These are phyloP conservation scores for Ceratoteleas bidentatus DNA, from an alignment of 1,140 invertebrate species.

Conservation along the genomic window DNA sequence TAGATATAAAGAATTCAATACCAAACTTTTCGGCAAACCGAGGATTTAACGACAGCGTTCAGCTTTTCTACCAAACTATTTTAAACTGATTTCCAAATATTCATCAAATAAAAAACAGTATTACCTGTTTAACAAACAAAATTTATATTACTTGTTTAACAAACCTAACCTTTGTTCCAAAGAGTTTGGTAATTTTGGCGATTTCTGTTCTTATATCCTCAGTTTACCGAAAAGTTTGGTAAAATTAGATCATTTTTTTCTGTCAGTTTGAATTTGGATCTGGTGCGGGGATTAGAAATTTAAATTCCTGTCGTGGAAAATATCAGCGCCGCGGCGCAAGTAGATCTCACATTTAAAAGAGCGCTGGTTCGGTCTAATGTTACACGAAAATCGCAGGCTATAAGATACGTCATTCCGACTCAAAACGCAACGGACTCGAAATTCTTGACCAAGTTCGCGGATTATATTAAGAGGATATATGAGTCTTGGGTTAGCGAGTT, in stretches of 20 bases:
- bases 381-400: conserved; percentile 24
- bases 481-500: conserved; percentile 24
- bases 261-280: conserved; percentile 32
- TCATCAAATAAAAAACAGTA: no score
- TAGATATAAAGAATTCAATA: conserved; percentile 19
- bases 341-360: conserved; percentile 41
- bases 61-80: no score
- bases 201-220: no score
- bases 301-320: conserved; percentile 32
- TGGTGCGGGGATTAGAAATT: conserved; percentile 28
- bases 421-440: conserved; percentile 26
- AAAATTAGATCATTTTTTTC: no score
- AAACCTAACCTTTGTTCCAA: no score
- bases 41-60: no score
- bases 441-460: conserved; percentile 48
- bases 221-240: no score
- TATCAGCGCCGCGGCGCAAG: conserved; percentile 20
- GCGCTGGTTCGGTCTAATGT: conserved; percentile 9
- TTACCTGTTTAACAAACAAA: no score
- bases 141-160: no score
- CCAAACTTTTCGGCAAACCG: no score
- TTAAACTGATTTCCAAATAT: no score
- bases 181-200: no score
- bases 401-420: conserved; percentile 17
- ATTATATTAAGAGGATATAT: conserved; percentile 52